These are phyloP conservation scores for Ischnus inquisitorius DNA, from an alignment of 2,888 invertebrate species.

Conservation along the genomic window DNA sequence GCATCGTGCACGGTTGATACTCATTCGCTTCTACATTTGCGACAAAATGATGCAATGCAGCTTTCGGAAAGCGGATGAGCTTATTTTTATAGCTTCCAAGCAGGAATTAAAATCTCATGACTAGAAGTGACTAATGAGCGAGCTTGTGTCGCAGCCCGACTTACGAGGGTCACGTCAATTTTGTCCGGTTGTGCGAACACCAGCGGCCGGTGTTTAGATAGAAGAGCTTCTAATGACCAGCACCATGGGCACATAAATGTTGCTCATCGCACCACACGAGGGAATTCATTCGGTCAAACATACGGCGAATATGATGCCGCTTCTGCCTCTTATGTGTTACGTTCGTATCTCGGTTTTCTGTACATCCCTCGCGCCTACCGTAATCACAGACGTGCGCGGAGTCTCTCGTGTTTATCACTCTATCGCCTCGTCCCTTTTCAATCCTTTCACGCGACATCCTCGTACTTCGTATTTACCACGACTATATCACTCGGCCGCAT, in stretches of 20 bases:
- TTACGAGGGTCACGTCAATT: not conserved
- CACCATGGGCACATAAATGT: not conserved
- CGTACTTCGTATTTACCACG: not conserved
- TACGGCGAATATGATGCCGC: not conserved
- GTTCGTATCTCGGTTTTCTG: not conserved
- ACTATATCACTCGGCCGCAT: conserved; percentile 17
- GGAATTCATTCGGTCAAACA: conserved; percentile 27
- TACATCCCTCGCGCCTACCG: not conserved
- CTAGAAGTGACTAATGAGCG: not conserved
- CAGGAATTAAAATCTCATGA: not conserved
- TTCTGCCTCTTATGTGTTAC: not conserved
- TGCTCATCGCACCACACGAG: not conserved
- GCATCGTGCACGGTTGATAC: not conserved
- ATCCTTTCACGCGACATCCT: not conserved
- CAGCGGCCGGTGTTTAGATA: not conserved
- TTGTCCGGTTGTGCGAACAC: not conserved
- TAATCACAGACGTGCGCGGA: not conserved
- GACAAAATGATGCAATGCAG: not conserved
- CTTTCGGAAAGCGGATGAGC: not conserved
- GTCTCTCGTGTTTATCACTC: not conserved
- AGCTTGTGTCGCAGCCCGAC: not conserved
- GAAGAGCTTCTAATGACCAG: conserved; percentile 13
- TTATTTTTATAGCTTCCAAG: not conserved
- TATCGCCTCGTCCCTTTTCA: not conserved
- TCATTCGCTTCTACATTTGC: not conserved